Evolutionary conservation across 2,113 vertebrate genomes (phyloP), one percentile per base, ranked within the genome.

Genomic region (Rhinogobius similis): DNA sequence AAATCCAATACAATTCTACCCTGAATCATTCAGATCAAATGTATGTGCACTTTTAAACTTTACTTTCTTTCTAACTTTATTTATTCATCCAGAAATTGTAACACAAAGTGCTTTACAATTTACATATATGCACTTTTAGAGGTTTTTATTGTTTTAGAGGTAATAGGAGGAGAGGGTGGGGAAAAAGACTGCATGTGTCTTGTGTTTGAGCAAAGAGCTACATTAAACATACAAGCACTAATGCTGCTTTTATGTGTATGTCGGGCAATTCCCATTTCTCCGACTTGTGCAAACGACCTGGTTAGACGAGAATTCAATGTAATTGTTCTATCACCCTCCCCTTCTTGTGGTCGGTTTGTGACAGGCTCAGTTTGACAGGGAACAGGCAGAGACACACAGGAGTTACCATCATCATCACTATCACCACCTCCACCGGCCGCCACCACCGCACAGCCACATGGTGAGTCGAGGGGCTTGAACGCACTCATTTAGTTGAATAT

Each of bases 341-440:
- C 6, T 50, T 9, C 46, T 50, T 50, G 46, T 50, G 46, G 9
- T 55, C 23, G 23, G 13, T 55, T 26, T 55, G 10, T 26, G 12
- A 32, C 71, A 94, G 93, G 89, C 89, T 14, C 89, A 92, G 77
- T 93, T 92, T 83, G 88, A 94, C 76, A 62, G 18, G 9, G 93
- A 94, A 75, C 87, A 92, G 64, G 61, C 36, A 0, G 62, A 70
- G 52, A 21, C 58, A 0, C 62, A 62, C 41, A 65, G 53, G 70
- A 69, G 67, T 65, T 70, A 66, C 4, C 62, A 59, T 0, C 78
- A 68, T 7, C 74, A 50, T 0, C 71, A 73, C 1, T 68, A 68
- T 18, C 88, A 77, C 6, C 88, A 77, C 7, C 82, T 68, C 36
- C 68, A 43, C 0, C 65, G 29, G 0, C 68, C 52, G 10, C 70